These are phyloP conservation scores for Rhinogobio ventralis DNA, from an alignment of 2,797 vertebrate genomes.

Conservation along the genomic window DNA sequence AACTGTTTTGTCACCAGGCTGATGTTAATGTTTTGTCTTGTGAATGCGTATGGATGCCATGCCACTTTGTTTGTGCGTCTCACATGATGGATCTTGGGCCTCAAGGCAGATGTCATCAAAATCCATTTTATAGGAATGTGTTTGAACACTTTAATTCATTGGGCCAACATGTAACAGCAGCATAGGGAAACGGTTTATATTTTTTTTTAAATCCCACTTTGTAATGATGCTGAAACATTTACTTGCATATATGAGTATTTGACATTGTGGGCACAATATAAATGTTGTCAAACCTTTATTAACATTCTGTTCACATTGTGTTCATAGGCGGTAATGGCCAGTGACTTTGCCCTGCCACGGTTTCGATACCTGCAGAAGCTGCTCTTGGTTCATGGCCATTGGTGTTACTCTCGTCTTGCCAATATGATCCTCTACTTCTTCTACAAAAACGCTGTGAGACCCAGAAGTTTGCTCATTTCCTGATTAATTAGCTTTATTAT, in stretches of 20 bases:
- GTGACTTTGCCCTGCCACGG: slow-evolving; percentile 93
- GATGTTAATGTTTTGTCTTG: not conserved
- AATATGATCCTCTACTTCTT: slow-evolving; percentile 99
- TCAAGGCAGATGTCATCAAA: slow-evolving; percentile 9
- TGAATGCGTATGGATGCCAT: not conserved
- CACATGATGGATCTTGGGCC: not conserved
- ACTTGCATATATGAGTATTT: not conserved
- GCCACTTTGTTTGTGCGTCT: slow-evolving; percentile 14
- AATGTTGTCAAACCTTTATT: not conserved
- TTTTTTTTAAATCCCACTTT: not conserved
- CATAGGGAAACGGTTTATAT: not conserved
- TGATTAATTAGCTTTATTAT: not conserved
- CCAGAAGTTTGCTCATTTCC: not conserved
- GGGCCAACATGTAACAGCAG: not conserved
- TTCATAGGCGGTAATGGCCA: slow-evolving; percentile 95
- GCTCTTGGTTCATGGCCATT: slow-evolving; percentile 95
- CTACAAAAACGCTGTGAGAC: slow-evolving; percentile 92
- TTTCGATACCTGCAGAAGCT: slow-evolving; percentile 95
- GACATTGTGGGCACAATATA: not conserved
- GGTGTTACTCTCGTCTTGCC: slow-evolving; percentile 96
- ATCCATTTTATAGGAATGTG: slow-evolving; percentile 9
- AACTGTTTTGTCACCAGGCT: slow-evolving; percentile 37
- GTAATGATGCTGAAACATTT: not conserved
- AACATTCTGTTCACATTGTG: slow-evolving; percentile 6
- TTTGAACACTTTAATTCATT: not conserved